Evolutionary conservation across 2,113 vertebrate species (phyloP).

Genomic region (Mystacornis crossleyi): DNA sequence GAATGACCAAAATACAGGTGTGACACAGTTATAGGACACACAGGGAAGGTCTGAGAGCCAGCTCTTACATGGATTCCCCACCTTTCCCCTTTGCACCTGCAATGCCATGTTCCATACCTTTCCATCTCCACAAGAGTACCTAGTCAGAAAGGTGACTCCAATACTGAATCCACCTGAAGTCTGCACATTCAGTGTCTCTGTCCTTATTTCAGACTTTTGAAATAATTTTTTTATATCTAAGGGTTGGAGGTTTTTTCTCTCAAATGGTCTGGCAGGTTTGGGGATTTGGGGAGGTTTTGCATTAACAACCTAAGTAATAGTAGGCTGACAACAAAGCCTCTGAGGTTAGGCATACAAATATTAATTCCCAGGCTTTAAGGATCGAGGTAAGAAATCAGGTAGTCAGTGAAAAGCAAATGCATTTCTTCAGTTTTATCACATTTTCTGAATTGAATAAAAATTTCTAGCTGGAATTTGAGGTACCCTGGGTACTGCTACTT

Average conservation of each 20-base stretch:
- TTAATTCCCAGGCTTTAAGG: background rate
- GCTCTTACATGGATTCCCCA: rapidly evolving
- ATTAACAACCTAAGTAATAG: background rate
- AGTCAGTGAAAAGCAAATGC: background rate
- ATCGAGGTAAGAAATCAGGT: background rate
- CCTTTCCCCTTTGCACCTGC: background rate
- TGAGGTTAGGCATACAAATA: background rate
- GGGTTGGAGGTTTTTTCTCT: background rate
- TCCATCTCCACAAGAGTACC: background rate
- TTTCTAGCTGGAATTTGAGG: background rate
- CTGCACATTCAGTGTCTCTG: background rate
- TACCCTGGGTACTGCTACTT: background rate
- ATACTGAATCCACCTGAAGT: background rate
- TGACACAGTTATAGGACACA: background rate
- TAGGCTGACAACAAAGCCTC: background rate
- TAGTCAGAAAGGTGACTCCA: background rate
- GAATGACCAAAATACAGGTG: background rate
- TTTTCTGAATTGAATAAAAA: background rate
- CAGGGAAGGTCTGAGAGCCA: background rate
- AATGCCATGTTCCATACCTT: background rate
- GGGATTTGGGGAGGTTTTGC: background rate
- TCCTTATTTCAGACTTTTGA: background rate
- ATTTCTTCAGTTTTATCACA: background rate
- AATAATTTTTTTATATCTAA: background rate
- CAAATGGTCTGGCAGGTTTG: background rate